Conservation (phyloP, 1,140 invertebrate genomes). For the Atta texana region DNA sequence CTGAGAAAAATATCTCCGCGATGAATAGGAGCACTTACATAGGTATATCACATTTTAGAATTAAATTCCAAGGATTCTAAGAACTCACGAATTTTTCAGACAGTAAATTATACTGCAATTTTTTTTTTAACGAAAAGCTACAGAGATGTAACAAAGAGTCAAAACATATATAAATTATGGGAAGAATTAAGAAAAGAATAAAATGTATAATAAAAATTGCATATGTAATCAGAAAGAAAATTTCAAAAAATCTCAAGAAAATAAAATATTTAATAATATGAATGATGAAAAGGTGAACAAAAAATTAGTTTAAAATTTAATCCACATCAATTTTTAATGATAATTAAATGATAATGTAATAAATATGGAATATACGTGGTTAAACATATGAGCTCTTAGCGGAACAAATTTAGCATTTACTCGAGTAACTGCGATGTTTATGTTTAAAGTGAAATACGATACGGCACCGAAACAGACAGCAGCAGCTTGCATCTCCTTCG, state of each 20-base stretch:
- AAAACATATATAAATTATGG: neutral
- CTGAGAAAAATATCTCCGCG: slow-evolving; percentile 36
- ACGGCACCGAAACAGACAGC: neutral
- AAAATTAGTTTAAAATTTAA: neutral
- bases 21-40: slow-evolving; percentile 6
- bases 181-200: neutral
- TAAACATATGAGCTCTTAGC: neutral
- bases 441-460: neutral
- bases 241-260: neutral
- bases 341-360: neutral
- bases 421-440: neutral
- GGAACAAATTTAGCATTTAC: slow-evolving; percentile 3
- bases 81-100: neutral
- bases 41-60: neutral
- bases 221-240: neutral
- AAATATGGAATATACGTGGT: neutral
- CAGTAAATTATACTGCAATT: neutral
- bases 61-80: neutral
- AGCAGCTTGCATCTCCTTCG: slow-evolving; percentile 21
- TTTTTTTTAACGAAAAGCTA: neutral
- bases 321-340: neutral
- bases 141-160: neutral
- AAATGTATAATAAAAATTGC: neutral
- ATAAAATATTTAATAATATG: neutral
- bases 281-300: neutral